Percentiles rank a stretch among this genome's conserved stretches.
phyloP scores from a whole-genome alignment of 92 coral and sea anemone genomes.

The Palythoa heliodiscus region DNA sequence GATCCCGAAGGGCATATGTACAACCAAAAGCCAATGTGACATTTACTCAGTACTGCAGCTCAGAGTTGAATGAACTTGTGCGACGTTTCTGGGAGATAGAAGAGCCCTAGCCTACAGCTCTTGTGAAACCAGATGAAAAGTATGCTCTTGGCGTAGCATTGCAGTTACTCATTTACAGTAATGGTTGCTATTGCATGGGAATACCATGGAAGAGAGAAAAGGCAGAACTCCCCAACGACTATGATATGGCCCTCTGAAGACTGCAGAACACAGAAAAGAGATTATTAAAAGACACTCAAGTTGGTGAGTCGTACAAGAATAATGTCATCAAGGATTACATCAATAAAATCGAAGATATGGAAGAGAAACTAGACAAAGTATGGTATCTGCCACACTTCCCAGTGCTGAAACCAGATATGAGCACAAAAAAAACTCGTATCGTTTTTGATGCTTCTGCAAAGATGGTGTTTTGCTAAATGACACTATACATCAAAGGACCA shows the following conservation, averaged over 20 bases:
- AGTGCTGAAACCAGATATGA: constrained; percentile 61
- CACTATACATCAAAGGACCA: no score
- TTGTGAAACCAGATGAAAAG: constrained; percentile 16
- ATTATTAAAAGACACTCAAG: no score
- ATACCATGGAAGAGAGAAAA: no score
- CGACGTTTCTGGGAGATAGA: neutral
- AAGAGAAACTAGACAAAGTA: constrained; percentile 18
- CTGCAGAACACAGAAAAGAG: no score
- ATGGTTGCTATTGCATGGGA: constrained; percentile 5
- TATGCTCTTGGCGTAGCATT: no score
- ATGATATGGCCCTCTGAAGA: no score
- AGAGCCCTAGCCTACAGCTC: neutral
- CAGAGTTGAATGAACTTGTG: neutral
- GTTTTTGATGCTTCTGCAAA: constrained; percentile 67
- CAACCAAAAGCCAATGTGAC: neutral
- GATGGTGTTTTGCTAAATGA: constrained; percentile 63
- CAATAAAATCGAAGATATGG: constrained; percentile 41
- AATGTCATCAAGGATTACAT: constrained; percentile 53
- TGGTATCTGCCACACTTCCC: constrained; percentile 76
- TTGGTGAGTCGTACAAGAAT: constrained; percentile 41
- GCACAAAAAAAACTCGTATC: constrained; percentile 70
- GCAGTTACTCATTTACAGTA: neutral
- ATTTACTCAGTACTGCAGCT: neutral
- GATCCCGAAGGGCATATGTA: constrained; percentile 39
- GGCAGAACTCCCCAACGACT: no score